Evolutionary conservation across 1,140 invertebrate species (phyloP).

Genomic region (Saccostrea echinata): DNA sequence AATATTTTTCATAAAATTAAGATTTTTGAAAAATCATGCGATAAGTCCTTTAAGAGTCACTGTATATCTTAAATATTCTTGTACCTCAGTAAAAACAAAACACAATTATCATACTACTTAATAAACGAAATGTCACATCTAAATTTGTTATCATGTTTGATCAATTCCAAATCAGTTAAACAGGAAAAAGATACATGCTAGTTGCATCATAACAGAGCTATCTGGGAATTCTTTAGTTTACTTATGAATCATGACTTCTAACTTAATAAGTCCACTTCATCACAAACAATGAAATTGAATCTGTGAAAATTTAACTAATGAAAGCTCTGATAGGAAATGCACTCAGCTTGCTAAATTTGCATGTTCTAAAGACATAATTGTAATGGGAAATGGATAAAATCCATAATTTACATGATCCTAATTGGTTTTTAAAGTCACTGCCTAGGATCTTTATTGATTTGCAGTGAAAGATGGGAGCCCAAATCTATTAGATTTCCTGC

Average conservation of each 20-base stretch:
- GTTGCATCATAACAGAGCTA: neutral
- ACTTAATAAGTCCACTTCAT: conserved; percentile 25
- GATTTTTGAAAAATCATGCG: too few relatives aligned
- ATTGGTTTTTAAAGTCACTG: conserved; percentile 35
- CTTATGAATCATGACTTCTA: conserved; percentile 15
- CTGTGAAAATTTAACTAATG: conserved; percentile 39
- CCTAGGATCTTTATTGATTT: conserved; percentile 31
- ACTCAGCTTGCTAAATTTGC: conserved; percentile 22
- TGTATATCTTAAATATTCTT: too few relatives aligned
- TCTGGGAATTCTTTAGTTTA: neutral
- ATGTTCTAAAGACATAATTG: conserved; percentile 39
- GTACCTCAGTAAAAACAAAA: too few relatives aligned
- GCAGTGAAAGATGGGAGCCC: conserved; percentile 28
- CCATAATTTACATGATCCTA: conserved; percentile 37
- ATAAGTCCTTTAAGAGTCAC: too few relatives aligned
- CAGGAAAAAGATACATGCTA: neutral
- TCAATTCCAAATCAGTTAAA: neutral
- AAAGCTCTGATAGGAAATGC: conserved; percentile 21
- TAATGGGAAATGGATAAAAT: conserved; percentile 37
- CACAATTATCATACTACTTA: too few relatives aligned
- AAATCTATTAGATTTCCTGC: conserved; percentile 39
- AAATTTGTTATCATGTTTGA: too few relatives aligned
- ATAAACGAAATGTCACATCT: too few relatives aligned
- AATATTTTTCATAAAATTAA: too few relatives aligned
- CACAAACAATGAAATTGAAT: conserved; percentile 23